Evolutionary conservation across 2,888 invertebrate species (phyloP), one percentile per base, ranked within the genome.

Genomic region (Drosophila vallismaia): DNA sequence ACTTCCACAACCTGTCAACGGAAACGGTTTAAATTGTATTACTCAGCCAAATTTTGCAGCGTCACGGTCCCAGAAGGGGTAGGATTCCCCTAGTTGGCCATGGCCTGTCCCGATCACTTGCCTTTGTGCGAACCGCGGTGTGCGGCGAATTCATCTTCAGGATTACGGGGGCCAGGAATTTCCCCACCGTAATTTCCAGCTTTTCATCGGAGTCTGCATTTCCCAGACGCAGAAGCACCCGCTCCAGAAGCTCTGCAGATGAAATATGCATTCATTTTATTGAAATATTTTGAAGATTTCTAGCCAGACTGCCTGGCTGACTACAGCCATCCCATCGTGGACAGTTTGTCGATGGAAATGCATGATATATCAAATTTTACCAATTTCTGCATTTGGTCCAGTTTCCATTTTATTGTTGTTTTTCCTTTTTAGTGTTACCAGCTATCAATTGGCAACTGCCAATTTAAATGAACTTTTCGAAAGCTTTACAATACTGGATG

Each of bases 121-220:
- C 94, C 93, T 94, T 94, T 77, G 93, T 92, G 50, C 95, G 92
- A 49, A 98, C 97, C 88, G 95, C 95, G 91, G 97, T 97, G 92
- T 97, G 94, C 45, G 95, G 94, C 24, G 97, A 97, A 46, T 96
- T 95, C 52, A 98, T 93, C 92, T 98, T 98, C n/a, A 97, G 93
- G 71, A 98, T 93, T 59, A 98, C 96, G 14, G 98, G 97, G 28
- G 97, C 94, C 57, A 98, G 92, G 91, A 98, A 98, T 90, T 97
- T 90, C 33, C 85, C 94, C 29, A 98, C 94, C 60, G 95, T 95
- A 86, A 94, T 94, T 91, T 98, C 96, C 59, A 98, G 93, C 89
- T 97, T 96, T 58, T 97, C 97, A 92, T 98, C 98, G 5, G 95
- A 95, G 78, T 98, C 97, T 1, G 97, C 96, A 83, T 96, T 95